phyloP scores from a whole-genome alignment of 2,113 vertebrate species.

The Muscicapa adusta region DNA sequence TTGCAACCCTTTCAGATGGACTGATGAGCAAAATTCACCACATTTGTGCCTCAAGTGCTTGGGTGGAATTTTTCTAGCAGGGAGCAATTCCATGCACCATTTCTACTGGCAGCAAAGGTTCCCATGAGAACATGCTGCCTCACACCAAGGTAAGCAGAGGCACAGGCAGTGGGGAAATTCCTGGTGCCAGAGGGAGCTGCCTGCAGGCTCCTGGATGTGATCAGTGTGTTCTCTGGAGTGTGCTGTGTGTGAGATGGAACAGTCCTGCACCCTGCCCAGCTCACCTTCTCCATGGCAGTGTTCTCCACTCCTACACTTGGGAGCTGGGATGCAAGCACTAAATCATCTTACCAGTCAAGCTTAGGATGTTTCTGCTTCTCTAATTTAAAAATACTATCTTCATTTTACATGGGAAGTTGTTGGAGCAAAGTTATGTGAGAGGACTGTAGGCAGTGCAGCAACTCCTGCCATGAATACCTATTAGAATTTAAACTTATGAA shows the following conservation, averaged over 20 bases:
- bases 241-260: fast-evolving
- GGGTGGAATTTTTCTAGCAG: neutral
- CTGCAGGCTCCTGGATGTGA: neutral
- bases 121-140: neutral
- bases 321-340: neutral
- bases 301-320: neutral
- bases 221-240: neutral
- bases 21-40: neutral
- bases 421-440: neutral
- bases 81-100: neutral
- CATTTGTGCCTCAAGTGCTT: fast-evolving
- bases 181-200: neutral
- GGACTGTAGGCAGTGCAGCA: neutral
- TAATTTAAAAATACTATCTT: neutral
- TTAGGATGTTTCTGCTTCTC: neutral
- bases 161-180: neutral
- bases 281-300: neutral
- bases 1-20: neutral
- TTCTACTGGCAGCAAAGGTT: neutral
- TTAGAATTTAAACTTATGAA: neutral
- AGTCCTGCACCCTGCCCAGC: neutral
- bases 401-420: neutral
- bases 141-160: neutral
- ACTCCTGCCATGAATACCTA: neutral
- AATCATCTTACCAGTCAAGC: fast-evolving